Base-by-base conservation (phyloP, 2,113 vertebrate genomes). In the Vidua chalybeata region DNA sequence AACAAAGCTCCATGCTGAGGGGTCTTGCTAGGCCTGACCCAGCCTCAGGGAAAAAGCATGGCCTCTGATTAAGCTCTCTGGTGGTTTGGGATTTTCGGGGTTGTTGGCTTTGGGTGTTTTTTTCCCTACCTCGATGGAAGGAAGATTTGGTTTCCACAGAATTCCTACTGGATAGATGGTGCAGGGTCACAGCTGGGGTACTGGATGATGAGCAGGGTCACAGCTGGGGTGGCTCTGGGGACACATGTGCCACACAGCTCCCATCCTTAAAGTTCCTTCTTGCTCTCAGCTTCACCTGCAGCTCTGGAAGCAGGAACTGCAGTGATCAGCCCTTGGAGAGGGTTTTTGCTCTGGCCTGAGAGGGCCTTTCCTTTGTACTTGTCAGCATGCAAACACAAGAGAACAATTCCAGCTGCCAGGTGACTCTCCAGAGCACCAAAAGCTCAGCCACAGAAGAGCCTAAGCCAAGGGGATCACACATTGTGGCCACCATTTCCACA, bases 201-300 rank as follows among this genome's bases (percentile, higher is more conserved):
- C n/a, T n/a, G n/a, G n/a, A n/a, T n/a, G n/a, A n/a, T n/a, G n/a
- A n/a, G 35, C 35, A 35, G 35, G 35, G 61, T 18, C 51, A 28
- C 6, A 54, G 17, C 23, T 35, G 11, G 31, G 45, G 26, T 68
- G 78, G 52, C 39, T 64, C 45, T 55, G 52, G 80, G 76, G 69
- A 78, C 26, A 46, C 1, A 0, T 0, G 0, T n/a, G 46, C 5
- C 55, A 74, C 18, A 18, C 24, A 78, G 16, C 7, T 41, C 35
- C 24, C 7, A 3, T 46, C 45, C 66, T 35, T n/a, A 14, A 15
- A 11, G 45, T 1, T 71, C 19, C 39, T 54, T 21, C 15, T 35
- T 45, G 52, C 26, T 72, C 41, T 72, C 64, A 51, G 64, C 27
- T 35, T 51, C 48, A 9, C 16, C 56, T 26, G 22, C 73, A 93